These are phyloP conservation scores for Adelges cooleyi DNA, from an alignment of 1,140 invertebrate species.

Conservation along the genomic window DNA sequence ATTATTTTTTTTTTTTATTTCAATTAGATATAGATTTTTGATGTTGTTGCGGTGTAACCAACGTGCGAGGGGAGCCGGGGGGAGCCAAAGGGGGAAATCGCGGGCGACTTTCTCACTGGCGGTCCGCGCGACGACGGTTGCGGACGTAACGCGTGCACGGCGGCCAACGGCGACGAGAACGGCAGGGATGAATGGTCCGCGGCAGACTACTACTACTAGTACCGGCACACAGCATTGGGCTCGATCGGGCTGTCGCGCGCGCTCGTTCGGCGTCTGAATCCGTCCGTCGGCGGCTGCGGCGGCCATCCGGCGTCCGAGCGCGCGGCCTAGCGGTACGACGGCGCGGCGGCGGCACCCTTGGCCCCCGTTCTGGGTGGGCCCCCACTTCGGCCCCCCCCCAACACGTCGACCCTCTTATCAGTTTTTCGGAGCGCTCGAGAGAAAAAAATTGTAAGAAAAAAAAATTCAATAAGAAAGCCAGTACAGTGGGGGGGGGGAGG, in stretches of 20 bases:
- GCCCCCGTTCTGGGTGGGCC: too few relatives aligned
- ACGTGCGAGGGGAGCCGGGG: too few relatives aligned
- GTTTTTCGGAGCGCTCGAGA: neutral
- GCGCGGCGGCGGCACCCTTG: neutral
- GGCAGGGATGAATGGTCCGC: slow-evolving; percentile 25
- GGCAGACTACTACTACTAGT: too few relatives aligned
- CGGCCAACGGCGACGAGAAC: neutral
- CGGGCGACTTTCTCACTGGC: too few relatives aligned
- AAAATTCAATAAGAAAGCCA: too few relatives aligned
- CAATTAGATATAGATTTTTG: too few relatives aligned
- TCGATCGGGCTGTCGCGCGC: neutral
- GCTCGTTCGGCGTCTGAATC: neutral
- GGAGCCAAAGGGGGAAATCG: neutral
- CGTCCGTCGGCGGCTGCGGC: neutral
- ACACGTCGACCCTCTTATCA: slow-evolving; percentile 2
- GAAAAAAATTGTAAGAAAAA: neutral
- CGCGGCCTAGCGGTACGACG: slow-evolving; percentile 15
- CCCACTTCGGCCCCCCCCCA: neutral
- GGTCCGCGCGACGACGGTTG: neutral
- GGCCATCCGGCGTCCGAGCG: neutral
- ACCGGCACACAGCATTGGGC: neutral
- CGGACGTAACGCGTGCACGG: slow-evolving; percentile 10
- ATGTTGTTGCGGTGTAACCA: too few relatives aligned
- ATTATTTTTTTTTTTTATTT: too few relatives aligned
- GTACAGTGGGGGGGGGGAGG: too few relatives aligned